These are phyloP conservation scores for Spizella passerina DNA, from an alignment of 2,797 vertebrate genomes.

Conservation along the genomic window DNA sequence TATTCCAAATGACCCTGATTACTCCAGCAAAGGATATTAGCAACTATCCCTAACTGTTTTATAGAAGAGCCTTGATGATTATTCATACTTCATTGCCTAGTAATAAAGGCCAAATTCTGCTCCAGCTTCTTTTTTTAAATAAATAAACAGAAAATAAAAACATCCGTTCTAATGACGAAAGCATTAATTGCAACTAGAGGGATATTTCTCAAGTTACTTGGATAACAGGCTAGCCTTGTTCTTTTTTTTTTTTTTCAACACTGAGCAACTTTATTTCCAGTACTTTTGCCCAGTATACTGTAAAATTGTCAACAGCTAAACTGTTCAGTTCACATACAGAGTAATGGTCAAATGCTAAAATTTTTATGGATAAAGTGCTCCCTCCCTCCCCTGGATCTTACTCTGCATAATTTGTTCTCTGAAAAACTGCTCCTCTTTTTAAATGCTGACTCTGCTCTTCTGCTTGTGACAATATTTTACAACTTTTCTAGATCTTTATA, in stretches of 20 bases:
- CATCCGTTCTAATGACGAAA: neutral
- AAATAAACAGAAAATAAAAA: neutral
- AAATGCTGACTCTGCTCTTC: neutral
- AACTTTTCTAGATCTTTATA: constrained; percentile 31
- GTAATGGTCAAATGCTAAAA: neutral
- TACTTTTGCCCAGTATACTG: neutral
- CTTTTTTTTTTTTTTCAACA: neutral
- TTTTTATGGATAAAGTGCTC: neutral
- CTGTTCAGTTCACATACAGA: neutral
- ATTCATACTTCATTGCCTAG: neutral
- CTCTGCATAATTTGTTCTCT: neutral
- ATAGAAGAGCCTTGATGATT: neutral
- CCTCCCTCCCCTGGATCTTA: neutral
- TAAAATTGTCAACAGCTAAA: constrained; percentile 1
- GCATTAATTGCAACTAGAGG: neutral
- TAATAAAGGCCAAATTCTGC: neutral
- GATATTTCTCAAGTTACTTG: neutral
- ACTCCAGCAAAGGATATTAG: neutral
- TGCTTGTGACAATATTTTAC: constrained; percentile 19
- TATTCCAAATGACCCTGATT: neutral
- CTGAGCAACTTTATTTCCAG: constrained; percentile 15
- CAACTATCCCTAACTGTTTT: neutral
- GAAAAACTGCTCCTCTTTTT: neutral
- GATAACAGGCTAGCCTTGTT: neutral
- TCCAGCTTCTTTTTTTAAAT: neutral